Evolutionary conservation across 2,888 invertebrate species (phyloP), one percentile per base, ranked within the genome.

Genomic region (Marronus borbonicus): DNA sequence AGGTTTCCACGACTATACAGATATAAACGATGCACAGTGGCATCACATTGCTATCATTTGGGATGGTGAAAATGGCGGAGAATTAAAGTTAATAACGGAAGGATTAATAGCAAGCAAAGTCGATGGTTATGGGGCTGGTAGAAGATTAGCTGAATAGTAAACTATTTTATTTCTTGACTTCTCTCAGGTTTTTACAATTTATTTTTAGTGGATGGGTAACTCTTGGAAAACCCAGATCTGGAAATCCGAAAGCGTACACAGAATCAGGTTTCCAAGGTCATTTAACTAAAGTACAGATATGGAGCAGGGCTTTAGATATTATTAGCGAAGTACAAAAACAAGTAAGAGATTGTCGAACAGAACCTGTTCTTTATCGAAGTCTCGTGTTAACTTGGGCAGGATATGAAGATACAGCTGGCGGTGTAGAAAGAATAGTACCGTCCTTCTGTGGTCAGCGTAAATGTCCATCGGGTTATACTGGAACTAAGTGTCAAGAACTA

Each of bases 181-280:
- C 80, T 78, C n/a, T 44, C 7, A 4, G 44, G 5, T 20, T 7
- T 2, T 17, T 58, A 20, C 17, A 8, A n/a, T 17, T 58, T 58
- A 20, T 20, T 20, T 92, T 82, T 87, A 96, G 96, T 89, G 95
- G 95, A 64, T 98, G 97, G 97, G 94, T 96, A 62, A 96, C 97
- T 50, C 90, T 98, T 64, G 98, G 98, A 76, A 96, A 96, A 86
- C 97, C 97, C 68, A 93, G 95, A 86, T 93, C 93, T 8, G 94
- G 95, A 82, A 94, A 93, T 86, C 91, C 93, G n/a, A 94, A 94
- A 84, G 93, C 93, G 0, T 96, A 96, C 85, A 94, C 95, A 0
- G 97, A 97, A 88, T 91, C 94, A 64, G 97, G 97, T n/a, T 98
- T 98, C 93, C 96, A 97, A 90, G 98, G 98, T 39, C 96, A 97